phyloP scores from a whole-genome alignment of 2,888 invertebrate species.

The Yponomeuta evonymella region DNA sequence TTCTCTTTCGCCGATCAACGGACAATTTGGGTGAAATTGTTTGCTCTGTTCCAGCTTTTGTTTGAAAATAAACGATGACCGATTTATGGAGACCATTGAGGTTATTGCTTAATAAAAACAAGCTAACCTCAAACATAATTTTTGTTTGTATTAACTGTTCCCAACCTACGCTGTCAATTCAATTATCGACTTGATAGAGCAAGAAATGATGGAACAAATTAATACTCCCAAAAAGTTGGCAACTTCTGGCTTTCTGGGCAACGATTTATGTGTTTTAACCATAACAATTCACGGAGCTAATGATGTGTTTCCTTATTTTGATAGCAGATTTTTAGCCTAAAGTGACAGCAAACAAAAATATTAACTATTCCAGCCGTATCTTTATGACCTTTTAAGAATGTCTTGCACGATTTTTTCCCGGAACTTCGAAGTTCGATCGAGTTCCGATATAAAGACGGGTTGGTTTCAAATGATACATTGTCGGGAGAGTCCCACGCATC shows the following conservation, averaged over 20 bases:
- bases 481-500: constrained; percentile 66
- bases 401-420: constrained; percentile 15
- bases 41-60: constrained; percentile 60
- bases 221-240: constrained; percentile 6
- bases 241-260: neutral
- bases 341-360: neutral
- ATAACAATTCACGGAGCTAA: neutral
- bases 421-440: constrained; percentile 15
- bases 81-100: constrained; percentile 35
- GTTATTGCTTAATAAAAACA: neutral
- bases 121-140: neutral
- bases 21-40: constrained; percentile 71
- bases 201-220: constrained; percentile 9
- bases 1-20: constrained; percentile 55
- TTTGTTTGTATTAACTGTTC: neutral
- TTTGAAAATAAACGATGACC: constrained; percentile 55
- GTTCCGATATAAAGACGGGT: constrained; percentile 17
- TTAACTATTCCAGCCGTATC: constrained; percentile 2
- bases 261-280: neutral
- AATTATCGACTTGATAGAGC: constrained; percentile 7
- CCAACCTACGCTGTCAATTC: neutral
- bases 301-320: neutral
- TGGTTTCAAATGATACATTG: constrained; percentile 58
- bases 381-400: constrained; percentile 12
- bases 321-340: neutral